These are phyloP conservation scores for Latrodectus elegans DNA, from an alignment of 2,888 invertebrate genomes.

Conservation along the genomic window DNA sequence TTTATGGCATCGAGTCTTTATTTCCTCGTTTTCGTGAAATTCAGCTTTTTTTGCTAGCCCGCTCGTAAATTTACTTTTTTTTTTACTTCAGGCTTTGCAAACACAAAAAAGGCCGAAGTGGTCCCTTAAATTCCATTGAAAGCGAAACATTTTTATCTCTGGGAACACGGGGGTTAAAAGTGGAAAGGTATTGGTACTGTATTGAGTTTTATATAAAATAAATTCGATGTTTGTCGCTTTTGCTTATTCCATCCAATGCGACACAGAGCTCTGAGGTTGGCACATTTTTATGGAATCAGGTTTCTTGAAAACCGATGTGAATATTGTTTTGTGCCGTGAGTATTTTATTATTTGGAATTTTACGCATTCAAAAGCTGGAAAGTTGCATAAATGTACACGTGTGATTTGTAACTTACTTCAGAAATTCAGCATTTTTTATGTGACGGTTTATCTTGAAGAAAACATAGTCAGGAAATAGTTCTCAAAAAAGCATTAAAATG, in stretches of 20 bases:
- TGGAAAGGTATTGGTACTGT: neutral
- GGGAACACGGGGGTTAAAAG: slow-evolving; percentile 37
- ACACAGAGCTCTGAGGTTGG: too few relatives aligned
- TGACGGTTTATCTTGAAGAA: too few relatives aligned
- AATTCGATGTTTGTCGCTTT: neutral
- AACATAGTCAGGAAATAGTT: too few relatives aligned
- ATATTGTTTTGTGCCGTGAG: slow-evolving; percentile 10
- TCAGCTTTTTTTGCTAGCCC: slow-evolving; percentile 14
- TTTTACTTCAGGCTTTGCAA: neutral
- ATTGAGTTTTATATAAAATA: slow-evolving; percentile 4
- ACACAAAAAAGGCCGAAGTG: slow-evolving; percentile 28
- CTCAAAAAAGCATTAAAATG: too few relatives aligned
- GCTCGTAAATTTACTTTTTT: slow-evolving; percentile 47
- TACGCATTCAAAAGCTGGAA: too few relatives aligned
- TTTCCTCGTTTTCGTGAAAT: slow-evolving; percentile 53
- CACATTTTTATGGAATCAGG: too few relatives aligned
- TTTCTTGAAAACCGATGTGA: neutral
- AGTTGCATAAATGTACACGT: too few relatives aligned
- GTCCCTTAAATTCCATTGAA: slow-evolving; percentile 40
- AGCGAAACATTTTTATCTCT: slow-evolving; percentile 24
- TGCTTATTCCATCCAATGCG: neutral
- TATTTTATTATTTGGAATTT: slow-evolving; percentile 35
- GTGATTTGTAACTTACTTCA: too few relatives aligned
- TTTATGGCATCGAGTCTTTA: slow-evolving; percentile 62
- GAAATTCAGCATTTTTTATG: too few relatives aligned